phyloP scores from a whole-genome alignment of 2,797 vertebrate species.

The Dicrostonyx torquatus region DNA sequence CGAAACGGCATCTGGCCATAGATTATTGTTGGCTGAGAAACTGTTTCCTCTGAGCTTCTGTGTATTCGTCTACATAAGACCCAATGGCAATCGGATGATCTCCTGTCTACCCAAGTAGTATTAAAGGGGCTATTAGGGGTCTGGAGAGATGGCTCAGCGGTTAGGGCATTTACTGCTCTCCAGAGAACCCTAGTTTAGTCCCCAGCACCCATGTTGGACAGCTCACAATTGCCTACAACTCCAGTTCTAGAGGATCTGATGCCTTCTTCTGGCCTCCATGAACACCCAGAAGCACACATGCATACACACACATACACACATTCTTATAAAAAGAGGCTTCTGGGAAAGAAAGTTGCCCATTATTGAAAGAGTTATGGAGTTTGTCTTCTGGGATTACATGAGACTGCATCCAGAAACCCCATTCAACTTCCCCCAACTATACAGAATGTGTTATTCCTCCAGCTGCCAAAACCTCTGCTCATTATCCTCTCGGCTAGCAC shows the following conservation, averaged over 20 bases:
- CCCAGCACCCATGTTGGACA: neutral
- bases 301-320: neutral
- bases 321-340: neutral
- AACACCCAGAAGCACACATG: neutral
- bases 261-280: neutral
- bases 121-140: neutral
- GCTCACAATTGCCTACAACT: neutral
- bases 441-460: slow-evolving; percentile 37
- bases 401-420: neutral
- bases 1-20: neutral
- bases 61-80: neutral
- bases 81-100: neutral
- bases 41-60: neutral
- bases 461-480: neutral
- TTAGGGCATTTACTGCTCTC: neutral
- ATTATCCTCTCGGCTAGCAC: neutral
- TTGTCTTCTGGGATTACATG: neutral
- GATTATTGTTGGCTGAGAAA: neutral
- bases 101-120: neutral
- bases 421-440: neutral
- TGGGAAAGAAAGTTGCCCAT: neutral
- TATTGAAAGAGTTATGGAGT: neutral
- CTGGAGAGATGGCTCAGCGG: neutral
- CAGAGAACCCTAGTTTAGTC: neutral
- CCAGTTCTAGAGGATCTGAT: neutral